phyloP scores from a whole-genome alignment of 2,113 vertebrate genomes.

The Cnemophilus loriae region DNA sequence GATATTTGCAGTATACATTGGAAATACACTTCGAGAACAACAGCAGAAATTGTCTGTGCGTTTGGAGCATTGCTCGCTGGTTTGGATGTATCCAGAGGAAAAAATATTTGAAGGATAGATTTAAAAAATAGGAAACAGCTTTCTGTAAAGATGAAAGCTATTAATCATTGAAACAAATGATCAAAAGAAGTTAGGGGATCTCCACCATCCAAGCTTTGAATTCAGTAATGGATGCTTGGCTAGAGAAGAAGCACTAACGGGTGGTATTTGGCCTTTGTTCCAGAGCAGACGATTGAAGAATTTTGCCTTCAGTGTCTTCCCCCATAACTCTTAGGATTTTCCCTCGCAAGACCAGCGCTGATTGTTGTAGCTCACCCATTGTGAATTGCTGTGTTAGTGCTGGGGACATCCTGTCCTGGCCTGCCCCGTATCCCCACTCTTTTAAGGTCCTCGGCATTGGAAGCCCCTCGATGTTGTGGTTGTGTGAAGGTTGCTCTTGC shows the following conservation, averaged over 20 bases:
- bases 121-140: background rate
- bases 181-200: background rate
- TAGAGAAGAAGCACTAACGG: background rate
- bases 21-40: background rate
- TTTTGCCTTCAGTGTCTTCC: background rate
- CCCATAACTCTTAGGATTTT: background rate
- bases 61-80: background rate
- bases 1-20: background rate
- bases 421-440: background rate
- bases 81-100: background rate
- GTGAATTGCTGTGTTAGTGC: background rate
- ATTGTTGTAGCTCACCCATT: background rate
- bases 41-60: background rate
- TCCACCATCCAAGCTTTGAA: background rate
- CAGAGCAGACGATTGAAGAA: background rate
- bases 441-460: background rate
- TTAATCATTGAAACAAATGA: constrained; percentile 7
- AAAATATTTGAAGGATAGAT: background rate
- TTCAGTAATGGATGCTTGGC: background rate
- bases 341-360: background rate
- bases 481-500: background rate
- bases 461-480: background rate
- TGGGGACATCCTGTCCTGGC: background rate
- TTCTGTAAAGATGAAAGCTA: background rate
- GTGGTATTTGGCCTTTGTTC: background rate